Conservation (phyloP, 2,888 invertebrate genomes). For the Ptychoptera albimana region DNA sequence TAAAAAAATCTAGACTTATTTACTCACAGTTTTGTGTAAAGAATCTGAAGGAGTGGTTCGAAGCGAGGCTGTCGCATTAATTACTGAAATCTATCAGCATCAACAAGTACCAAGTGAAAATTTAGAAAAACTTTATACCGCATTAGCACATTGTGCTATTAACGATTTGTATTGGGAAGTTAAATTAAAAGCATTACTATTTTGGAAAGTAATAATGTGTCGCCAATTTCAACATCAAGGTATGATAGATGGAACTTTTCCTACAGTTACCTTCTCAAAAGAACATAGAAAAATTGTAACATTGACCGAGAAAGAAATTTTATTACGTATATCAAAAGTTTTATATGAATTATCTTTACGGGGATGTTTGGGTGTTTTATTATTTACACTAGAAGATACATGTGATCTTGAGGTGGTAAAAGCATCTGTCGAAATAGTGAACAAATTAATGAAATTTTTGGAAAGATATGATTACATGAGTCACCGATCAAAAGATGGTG, state of each 20-base stretch:
- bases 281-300: constrained; percentile 62
- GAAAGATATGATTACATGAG: constrained; percentile 36
- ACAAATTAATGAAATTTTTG: constrained; percentile 32
- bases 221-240: constrained; percentile 54
- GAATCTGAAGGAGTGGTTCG: constrained; percentile 67
- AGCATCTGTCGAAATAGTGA: constrained; percentile 37
- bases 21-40: constrained; percentile 38
- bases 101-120: constrained; percentile 39
- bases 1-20: constrained; percentile 28
- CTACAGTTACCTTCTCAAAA: constrained; percentile 62
- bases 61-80: constrained; percentile 49
- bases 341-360: constrained; percentile 48
- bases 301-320: constrained; percentile 43
- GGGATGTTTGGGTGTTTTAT: constrained; percentile 53
- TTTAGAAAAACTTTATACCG: constrained; percentile 39
- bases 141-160: constrained; percentile 48
- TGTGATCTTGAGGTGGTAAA: constrained; percentile 57
- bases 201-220: constrained; percentile 54
- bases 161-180: constrained; percentile 73
- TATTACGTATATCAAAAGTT: constrained; percentile 41
- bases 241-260: constrained; percentile 70
- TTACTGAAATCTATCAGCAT: constrained; percentile 48
- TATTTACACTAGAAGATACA: constrained; percentile 50
- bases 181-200: constrained; percentile 50
- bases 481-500: constrained; percentile 10